These are phyloP conservation scores for Sphaerodactylus townsendi DNA, from an alignment of 2,113 vertebrate genomes.

Conservation along the genomic window DNA sequence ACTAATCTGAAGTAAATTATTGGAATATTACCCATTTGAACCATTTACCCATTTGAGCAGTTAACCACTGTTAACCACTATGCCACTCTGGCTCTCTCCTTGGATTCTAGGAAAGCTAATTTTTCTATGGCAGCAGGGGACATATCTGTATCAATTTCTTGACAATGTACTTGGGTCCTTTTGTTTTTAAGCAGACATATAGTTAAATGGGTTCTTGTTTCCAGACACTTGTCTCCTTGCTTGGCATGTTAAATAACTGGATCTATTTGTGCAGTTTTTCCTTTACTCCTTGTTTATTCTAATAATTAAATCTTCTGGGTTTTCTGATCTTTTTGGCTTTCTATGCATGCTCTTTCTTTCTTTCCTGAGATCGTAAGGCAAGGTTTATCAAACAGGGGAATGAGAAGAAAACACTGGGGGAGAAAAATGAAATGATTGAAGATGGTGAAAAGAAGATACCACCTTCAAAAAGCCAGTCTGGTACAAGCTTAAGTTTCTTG, in stretches of 20 bases:
- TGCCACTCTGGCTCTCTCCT: not conserved
- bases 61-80: too few relatives aligned
- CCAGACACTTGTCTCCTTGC: slow-evolving; percentile 5
- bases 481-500: slow-evolving; percentile 58
- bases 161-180: not conserved
- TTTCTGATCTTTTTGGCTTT: slow-evolving; percentile 36
- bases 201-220: slow-evolving; percentile 29
- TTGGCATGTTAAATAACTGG: slow-evolving; percentile 30
- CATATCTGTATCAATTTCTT: not conserved
- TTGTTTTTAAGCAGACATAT: slow-evolving; percentile 16
- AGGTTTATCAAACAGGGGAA: slow-evolving; percentile 77
- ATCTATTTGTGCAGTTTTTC: not conserved
- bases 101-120: not conserved
- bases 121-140: not conserved
- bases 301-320: slow-evolving; percentile 1
- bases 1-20: not conserved
- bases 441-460: slow-evolving; percentile 54
- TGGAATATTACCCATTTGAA: not conserved
- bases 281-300: not conserved
- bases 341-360: slow-evolving; percentile 42
- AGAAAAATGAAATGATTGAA: slow-evolving; percentile 43
- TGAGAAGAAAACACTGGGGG: slow-evolving; percentile 53
- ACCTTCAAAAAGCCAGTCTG: slow-evolving; percentile 49
- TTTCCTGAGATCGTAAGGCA: slow-evolving; percentile 62
- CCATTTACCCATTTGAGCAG: not conserved